A percentile compares a stretch with the other conserved stretches of the same genome.
phyloP scores from a whole-genome alignment of 2,888 invertebrate genomes.

The Scaptomyza reducta region DNA sequence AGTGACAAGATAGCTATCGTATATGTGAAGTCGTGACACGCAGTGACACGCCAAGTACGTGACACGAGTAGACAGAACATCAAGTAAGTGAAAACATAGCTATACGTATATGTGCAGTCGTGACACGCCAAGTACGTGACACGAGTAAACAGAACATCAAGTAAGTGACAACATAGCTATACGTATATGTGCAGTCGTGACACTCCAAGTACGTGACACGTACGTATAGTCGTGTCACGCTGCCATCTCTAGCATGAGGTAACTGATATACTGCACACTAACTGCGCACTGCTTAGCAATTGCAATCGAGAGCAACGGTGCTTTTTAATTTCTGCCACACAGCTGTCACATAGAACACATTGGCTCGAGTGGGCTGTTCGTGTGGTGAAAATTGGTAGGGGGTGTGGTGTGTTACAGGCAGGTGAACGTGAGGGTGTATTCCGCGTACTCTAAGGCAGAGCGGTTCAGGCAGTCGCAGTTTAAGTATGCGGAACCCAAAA shows the following conservation, averaged over 20 bases:
- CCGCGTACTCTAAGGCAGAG: slow-evolving; percentile 4
- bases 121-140: slow-evolving; percentile 31
- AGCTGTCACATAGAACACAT: slow-evolving; percentile 43
- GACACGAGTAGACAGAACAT: no score
- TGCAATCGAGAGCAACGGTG: slow-evolving; percentile 43
- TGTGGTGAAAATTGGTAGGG: no score
- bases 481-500: slow-evolving; percentile 61
- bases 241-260: slow-evolving; percentile 27
- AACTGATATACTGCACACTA: slow-evolving; percentile 12
- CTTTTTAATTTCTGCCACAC: slow-evolving; percentile 38
- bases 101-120: not conserved
- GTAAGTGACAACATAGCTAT: no score
- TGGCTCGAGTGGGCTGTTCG: not conserved
- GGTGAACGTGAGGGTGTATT: slow-evolving; percentile 18
- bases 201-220: no score
- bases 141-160: not conserved
- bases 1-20: no score
- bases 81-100: no score
- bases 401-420: not conserved
- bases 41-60: no score
- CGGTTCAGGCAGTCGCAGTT: slow-evolving; percentile 6
- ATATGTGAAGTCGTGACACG: no score
- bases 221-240: no score
- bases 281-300: slow-evolving; percentile 26
- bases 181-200: no score